Base-by-base conservation (phyloP, 2,888 invertebrate species). In the Drosophila cracens region DNA sequence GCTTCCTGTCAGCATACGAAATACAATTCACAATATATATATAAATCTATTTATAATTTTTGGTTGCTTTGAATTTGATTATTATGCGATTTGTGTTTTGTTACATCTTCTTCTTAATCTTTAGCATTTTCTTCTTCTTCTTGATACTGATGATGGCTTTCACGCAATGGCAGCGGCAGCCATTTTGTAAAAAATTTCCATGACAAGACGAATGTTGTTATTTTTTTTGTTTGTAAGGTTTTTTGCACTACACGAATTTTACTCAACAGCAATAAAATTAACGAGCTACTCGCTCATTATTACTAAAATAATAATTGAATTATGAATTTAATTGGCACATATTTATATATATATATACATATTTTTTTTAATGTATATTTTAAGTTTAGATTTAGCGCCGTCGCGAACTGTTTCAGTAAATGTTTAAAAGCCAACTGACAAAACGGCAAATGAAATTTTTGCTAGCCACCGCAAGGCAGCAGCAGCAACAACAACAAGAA, bases 401-500 rank as follows among this genome's bases (percentile, higher is more conserved):
- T 77, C 87, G 90, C 86, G 91, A 89, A 90, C 91, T 92, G 87
- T 84, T 86, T 77, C 88, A 84, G 84, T 86, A 85, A 91, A 92
- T 91, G 91, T 90, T 91, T 85, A 82, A 92, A 91, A 91, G 91
- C 91, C 91, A 90, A 92, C 91, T 92, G 90, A 89, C 82, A 81
- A 79, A 83, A 77, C 85, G 82, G 81, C 86, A 81, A 81, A 82
- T 79, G 74, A 82, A 87, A 78, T 76, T 82, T 76, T 88, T 79
- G 74, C 81, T 79, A 76, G 71, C 68, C 69, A 74, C 64, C 74
- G 29, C 52, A 63, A 73, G 54, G 48, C 75, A 56, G 49, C 67
- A 56, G 27, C 60, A 72, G 51, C 58, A 53, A 27, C 27, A 59
- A 43, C 58, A 53, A 57, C 56, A 63, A 60, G 51, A 40, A 29